phyloP scores from a whole-genome alignment of 2,113 vertebrate genomes.

The Dipodomys ordii region DNA sequence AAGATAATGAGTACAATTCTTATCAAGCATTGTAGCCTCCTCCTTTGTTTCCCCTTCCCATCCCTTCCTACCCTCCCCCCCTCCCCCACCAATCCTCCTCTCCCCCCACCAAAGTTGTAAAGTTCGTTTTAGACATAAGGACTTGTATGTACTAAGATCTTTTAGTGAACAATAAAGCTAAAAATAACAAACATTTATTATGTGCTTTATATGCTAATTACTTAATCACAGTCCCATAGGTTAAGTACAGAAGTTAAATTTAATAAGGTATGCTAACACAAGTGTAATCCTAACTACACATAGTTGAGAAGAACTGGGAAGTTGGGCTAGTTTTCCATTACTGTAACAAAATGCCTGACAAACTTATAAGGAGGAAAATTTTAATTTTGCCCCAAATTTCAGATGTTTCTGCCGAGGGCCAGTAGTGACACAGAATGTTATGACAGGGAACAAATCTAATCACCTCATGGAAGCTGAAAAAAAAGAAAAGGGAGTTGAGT shows the following conservation, averaged over 20 bases:
- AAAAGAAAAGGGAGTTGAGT: not conserved
- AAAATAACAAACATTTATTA: slow-evolving; percentile 1
- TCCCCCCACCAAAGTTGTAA: too few species aligned
- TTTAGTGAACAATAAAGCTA: slow-evolving; percentile 46
- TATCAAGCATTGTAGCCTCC: too few species aligned
- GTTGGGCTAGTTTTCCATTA: too few species aligned
- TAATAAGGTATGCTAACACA: not conserved
- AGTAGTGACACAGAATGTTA: not conserved
- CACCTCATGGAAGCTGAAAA: not conserved
- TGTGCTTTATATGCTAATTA: not conserved
- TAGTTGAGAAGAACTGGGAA: not conserved
- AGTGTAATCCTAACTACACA: not conserved
- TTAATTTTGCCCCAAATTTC: not conserved
- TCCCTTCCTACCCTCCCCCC: too few species aligned
- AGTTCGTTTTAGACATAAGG: too few species aligned
- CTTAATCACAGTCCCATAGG: not conserved
- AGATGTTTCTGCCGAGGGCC: not conserved
- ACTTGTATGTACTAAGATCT: not conserved
- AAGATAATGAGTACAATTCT: too few species aligned
- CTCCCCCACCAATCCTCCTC: too few species aligned
- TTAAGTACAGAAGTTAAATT: not conserved
- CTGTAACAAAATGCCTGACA: not conserved
- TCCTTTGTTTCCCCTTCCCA: too few species aligned
- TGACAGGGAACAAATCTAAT: not conserved
- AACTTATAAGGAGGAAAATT: not conserved